Base-by-base conservation (phyloP, 2,797 vertebrate genomes). In the Pogoniulus pusillus region DNA sequence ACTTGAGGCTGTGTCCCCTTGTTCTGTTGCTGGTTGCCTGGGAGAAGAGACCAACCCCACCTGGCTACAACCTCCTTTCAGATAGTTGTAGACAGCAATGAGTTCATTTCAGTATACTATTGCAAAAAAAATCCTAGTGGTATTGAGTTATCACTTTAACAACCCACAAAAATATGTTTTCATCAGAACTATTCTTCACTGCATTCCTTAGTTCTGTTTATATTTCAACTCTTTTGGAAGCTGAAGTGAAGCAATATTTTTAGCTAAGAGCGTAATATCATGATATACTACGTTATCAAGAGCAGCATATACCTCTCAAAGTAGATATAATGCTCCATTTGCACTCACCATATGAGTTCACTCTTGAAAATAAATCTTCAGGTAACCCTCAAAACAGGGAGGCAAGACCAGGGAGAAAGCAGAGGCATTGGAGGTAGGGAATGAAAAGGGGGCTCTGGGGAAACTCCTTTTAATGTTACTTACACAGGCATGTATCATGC, bases 361-460 rank as follows among this genome's bases (percentile, higher is more conserved):
- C 75, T 91, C 89, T 69, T 58, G 69, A 80, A 95, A 95, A 93
- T 93, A 94, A 95, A 94, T 95, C 90, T 94, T 93, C 75, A 89
- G 58, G 89, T 90, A 94, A 89, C 45, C 37, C 84, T 82, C 81
- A 89, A 88, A 75, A 86, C 41, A 85, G 65, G 65, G 86, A 90
- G 41, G 72, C 69, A 90, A 90, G 84, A 82, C 14, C 62, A 82
- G 54, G 62, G 45, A 82, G 82, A 88, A 91, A 81, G 6, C 75
- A 95, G 84, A 90, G 68, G 75, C 75, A 90, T 49, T 51, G 32
- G 72, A 84, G 32, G 69, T 71, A 90, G 68, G 77, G 58, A 75
- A 85, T 91, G 64, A 71, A 91, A 88, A 87, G 24, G 2, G 1
- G 16, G 12, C 90, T 90, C 93, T 91, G 62, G 90, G 86, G 91